phyloP scores from a whole-genome alignment of 2,797 vertebrate genomes.

The Acropternis orthonyx region DNA sequence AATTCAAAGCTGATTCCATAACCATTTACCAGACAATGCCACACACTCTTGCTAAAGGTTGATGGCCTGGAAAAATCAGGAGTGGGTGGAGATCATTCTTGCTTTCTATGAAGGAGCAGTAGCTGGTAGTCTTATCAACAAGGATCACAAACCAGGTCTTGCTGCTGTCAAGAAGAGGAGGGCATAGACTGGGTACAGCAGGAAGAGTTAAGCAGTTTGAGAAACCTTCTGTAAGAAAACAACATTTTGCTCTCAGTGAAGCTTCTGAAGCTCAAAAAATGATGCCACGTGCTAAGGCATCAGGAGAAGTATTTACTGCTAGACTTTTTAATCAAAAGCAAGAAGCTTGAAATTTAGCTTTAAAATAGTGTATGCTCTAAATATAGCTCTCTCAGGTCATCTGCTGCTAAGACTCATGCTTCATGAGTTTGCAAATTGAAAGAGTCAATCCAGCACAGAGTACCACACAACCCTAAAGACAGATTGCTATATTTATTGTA shows the following conservation, averaged over 20 bases:
- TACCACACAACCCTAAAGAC: conserved; percentile 35
- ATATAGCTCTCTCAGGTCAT: background rate
- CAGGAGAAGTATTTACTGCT: background rate
- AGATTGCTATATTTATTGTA: conserved; percentile 23
- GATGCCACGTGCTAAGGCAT: background rate
- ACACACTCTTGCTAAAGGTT: background rate
- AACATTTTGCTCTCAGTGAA: background rate
- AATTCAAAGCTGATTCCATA: background rate
- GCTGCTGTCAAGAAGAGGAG: accelerated
- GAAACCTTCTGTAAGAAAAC: background rate
- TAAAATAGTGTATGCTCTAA: conserved; percentile 1
- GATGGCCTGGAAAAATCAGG: background rate
- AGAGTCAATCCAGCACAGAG: conserved; percentile 36
- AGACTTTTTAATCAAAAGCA: background rate
- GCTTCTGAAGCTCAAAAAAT: background rate
- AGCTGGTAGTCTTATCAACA: background rate
- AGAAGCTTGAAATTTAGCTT: conserved; percentile 7
- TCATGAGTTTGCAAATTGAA: conserved; percentile 31
- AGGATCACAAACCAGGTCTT: background rate
- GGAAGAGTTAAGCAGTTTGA: background rate
- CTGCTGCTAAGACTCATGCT: conserved; percentile 1
- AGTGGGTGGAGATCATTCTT: background rate
- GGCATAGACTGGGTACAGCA: background rate
- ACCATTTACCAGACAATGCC: background rate
- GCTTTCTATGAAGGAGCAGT: background rate